Conservation (phyloP, 2,113 vertebrate species). For the Hystrix cristata region DNA sequence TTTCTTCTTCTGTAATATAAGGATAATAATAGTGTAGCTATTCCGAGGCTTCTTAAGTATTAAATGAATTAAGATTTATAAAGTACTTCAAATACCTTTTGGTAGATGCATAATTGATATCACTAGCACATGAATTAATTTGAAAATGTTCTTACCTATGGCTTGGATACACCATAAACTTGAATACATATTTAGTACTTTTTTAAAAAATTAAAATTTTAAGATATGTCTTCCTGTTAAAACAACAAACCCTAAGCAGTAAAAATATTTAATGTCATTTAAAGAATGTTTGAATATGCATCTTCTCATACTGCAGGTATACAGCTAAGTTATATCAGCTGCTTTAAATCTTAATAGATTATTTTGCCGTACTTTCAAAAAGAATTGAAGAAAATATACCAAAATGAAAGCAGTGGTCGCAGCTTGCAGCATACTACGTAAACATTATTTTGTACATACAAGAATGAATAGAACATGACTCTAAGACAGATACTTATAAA, state of each 20-base stretch:
- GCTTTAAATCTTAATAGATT: not conserved
- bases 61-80: not conserved
- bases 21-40: not conserved
- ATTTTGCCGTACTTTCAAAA: not conserved
- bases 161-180: not conserved
- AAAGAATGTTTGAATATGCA: not conserved
- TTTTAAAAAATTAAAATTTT: not conserved
- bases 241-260: not conserved
- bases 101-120: not conserved
- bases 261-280: not conserved
- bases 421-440: not conserved
- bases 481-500: not conserved
- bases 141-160: not conserved
- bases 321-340: not conserved
- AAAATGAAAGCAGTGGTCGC: not conserved
- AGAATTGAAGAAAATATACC: not conserved
- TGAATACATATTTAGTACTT: not conserved
- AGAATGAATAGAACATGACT: not conserved
- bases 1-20: not conserved
- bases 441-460: not conserved
- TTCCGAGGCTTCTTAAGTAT: not conserved
- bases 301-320: not conserved
- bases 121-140: not conserved
- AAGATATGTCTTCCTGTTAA: not conserved
- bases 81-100: not conserved